Evolutionary conservation across 2,113 vertebrate genomes (phyloP).

Genomic region (Lynx canadensis): DNA sequence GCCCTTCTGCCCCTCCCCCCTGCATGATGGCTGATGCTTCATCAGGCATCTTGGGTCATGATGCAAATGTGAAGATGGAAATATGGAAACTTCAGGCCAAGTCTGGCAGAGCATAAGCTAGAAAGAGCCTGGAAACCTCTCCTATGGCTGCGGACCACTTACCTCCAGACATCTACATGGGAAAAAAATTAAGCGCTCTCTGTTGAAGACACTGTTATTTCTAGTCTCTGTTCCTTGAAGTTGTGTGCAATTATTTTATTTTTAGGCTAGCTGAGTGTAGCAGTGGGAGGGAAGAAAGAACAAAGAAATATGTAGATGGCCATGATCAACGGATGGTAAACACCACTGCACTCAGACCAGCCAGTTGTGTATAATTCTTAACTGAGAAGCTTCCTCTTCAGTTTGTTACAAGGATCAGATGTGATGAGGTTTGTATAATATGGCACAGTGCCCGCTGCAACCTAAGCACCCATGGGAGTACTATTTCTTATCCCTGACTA

Average conservation of each 20-base stretch:
- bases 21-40: rapidly evolving
- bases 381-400: not conserved
- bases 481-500: not conserved
- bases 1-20: not conserved
- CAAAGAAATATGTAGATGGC: not conserved
- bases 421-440: not conserved
- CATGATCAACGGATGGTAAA: not conserved
- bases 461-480: rapidly evolving
- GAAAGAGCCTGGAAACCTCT: not conserved
- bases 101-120: not conserved
- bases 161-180: rapidly evolving
- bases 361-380: not conserved
- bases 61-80: not conserved
- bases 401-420: not conserved
- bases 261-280: not conserved
- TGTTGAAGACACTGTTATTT: not conserved
- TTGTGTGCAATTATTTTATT: not conserved
- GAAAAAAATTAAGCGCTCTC: not conserved
- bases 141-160: too few species aligned
- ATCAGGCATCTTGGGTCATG: not conserved
- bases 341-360: too few species aligned
- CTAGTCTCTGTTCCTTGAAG: not conserved
- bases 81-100: not conserved
- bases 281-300: not conserved
- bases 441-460: not conserved